These are phyloP conservation scores for Drosophila robusta DNA, from an alignment of 2,888 invertebrate species.

Conservation along the genomic window DNA sequence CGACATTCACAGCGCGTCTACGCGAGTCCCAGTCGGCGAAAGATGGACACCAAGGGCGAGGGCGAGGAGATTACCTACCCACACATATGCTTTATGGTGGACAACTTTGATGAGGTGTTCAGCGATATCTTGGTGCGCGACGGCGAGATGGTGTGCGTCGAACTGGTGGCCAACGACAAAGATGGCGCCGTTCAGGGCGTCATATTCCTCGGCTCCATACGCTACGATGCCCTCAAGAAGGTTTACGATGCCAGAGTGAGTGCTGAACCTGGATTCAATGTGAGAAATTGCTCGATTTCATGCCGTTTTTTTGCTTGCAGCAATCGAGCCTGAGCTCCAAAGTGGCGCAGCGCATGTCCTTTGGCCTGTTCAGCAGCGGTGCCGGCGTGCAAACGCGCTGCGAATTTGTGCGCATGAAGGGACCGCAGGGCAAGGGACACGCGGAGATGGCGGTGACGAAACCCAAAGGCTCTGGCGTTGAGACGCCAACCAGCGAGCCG, in stretches of 20 bases:
- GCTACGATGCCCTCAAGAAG: slow-evolving; percentile 98
- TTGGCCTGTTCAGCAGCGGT: slow-evolving; percentile 93
- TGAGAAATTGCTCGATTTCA: slow-evolving; percentile 49
- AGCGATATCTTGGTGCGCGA: slow-evolving; percentile 98
- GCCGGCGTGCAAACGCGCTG: slow-evolving; percentile 91
- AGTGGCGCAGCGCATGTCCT: slow-evolving; percentile 97
- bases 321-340: slow-evolving; percentile 97
- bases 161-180: slow-evolving; percentile 96
- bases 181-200: slow-evolving; percentile 95
- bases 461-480: slow-evolving; percentile 95
- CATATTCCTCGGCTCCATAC: slow-evolving; percentile 98
- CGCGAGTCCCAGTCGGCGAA: slow-evolving; percentile 97
- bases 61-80: slow-evolving; percentile 99
- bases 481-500: slow-evolving; percentile 97
- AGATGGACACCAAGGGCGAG: slow-evolving; percentile 99
- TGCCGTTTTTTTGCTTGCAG: slow-evolving; percentile 77
- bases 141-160: slow-evolving; percentile 99
- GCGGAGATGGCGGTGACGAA: slow-evolving; percentile 99
- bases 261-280: slow-evolving; percentile 34
- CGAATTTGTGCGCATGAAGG: slow-evolving; percentile 99
- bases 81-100: slow-evolving; percentile 99
- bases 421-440: slow-evolving; percentile 97
- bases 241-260: slow-evolving; percentile 97
- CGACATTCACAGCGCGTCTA: slow-evolving; percentile 97
- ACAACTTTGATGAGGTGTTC: slow-evolving; percentile 99